These are phyloP conservation scores for Carcinoscorpius rotundicauda DNA, from an alignment of 1,140 invertebrate species.

Conservation along the genomic window DNA sequence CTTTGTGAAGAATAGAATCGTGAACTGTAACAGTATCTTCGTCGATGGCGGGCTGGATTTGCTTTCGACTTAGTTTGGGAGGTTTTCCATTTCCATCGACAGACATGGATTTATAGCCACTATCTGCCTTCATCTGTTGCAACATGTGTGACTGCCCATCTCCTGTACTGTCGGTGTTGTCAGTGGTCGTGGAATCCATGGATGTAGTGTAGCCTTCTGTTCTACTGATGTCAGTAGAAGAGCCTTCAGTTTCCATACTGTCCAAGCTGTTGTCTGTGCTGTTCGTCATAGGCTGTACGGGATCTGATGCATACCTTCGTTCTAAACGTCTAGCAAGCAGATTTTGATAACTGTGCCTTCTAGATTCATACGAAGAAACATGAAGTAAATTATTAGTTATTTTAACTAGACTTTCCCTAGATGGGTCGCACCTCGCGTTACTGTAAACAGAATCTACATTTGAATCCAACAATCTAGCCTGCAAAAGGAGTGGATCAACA, in stretches of 20 bases:
- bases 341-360: slow-evolving; percentile 28
- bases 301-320: slow-evolving; percentile 15
- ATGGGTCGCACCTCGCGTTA: slow-evolving; percentile 13
- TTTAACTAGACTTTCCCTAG: slow-evolving; percentile 14
- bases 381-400: slow-evolving; percentile 12
- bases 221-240: slow-evolving; percentile 33
- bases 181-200: slow-evolving; percentile 34
- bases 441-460: slow-evolving; percentile 5
- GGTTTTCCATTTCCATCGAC: slow-evolving; percentile 11
- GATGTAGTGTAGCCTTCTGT: slow-evolving; percentile 37
- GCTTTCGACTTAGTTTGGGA: slow-evolving; percentile 6
- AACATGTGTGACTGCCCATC: slow-evolving; percentile 32
- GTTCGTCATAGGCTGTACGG: slow-evolving; percentile 9
- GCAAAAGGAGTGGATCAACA: slow-evolving; percentile 24
- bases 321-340: slow-evolving; percentile 29
- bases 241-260: slow-evolving; percentile 36
- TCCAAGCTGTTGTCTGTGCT: slow-evolving; percentile 40
- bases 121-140: slow-evolving; percentile 40
- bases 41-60: slow-evolving; percentile 26
- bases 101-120: slow-evolving; percentile 40
- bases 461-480: slow-evolving; percentile 34
- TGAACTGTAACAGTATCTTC: slow-evolving; percentile 6
- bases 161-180: slow-evolving; percentile 34
- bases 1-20: slow-evolving; percentile 7
- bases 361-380: slow-evolving; percentile 22